Evolutionary conservation across 2,888 invertebrate species (phyloP), one percentile per base, ranked within the genome.

Genomic region (Heliconius aoede): DNA sequence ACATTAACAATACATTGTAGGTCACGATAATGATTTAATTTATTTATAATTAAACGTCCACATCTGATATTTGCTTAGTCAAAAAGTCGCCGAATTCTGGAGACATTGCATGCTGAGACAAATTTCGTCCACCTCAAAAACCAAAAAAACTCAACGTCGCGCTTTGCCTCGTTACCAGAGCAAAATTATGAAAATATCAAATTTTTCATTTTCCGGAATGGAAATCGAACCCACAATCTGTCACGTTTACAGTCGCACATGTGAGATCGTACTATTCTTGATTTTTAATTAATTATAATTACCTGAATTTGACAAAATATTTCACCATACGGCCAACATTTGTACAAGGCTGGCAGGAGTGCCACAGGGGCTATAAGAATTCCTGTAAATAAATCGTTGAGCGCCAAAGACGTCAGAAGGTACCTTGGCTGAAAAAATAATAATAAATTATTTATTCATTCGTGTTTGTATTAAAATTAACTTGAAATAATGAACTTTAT

Each of bases 301-400:
- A 98, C 98, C 97, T 98, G 98, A 88, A 98, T 97, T 92, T 98
- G 98, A 91, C 98, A 98, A 90, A 97, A 96, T 86, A 97, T 96
- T 92, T 98, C 97, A 75, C 98, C 97, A 93, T 97, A 98, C 55
- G 98, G 98, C 98, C 98, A 98, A 89, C 98, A 98, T 90, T 97
- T 97, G 87, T 97, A 96, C 81, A 98, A 94, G 60, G 98, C 97
- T 32, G 98, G 97, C 83, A 98, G 94, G 80, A 98, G 95, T 77
- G 97, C 97, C 86, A 98, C 97, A 36, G 98, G 98, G 73, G 97
- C 97, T 85, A 98, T 97, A 86, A 98, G 95, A 83, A 98, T 95
- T 67, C 98, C 98, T 88, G 97, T 97, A 85, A 98, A 97, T 81
- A 98, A 95, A 90, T 98, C 98, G 95, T 98, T 98, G 85, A 97